Evolutionary conservation across 2,888 invertebrate species (phyloP).

Genomic region (Odontocerum albicorne): DNA sequence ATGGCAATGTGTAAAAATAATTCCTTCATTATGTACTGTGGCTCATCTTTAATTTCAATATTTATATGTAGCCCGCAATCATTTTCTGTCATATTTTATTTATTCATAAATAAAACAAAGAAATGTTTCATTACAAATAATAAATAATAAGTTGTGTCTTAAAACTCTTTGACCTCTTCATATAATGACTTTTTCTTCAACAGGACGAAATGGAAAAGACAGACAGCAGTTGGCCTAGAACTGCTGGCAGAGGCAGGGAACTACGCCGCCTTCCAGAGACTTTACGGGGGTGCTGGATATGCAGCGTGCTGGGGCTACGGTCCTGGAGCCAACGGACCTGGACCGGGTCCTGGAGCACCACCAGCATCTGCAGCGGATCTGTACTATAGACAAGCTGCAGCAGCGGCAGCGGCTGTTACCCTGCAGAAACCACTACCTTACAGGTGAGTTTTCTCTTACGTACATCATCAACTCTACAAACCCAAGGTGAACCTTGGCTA

Average conservation of each 20-base stretch:
- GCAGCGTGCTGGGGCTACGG: conserved; percentile 65
- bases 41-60: too few species aligned
- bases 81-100: too few species aligned
- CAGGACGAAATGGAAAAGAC: conserved; percentile 99
- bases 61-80: too few species aligned
- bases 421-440: conserved; percentile 89
- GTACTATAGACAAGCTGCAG: conserved; percentile 82
- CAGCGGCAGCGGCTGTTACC: conserved; percentile 70
- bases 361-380: conserved; percentile 73
- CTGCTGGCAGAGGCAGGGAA: conserved; percentile 96
- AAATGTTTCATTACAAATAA: too few species aligned
- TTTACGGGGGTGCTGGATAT: conserved; percentile 80
- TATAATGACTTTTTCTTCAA: conserved; percentile 37
- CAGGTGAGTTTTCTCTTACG: conserved; percentile 53
- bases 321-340: conserved; percentile 67
- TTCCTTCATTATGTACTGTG: too few species aligned
- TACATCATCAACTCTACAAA: too few species aligned
- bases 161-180: too few species aligned
- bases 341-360: conserved; percentile 57
- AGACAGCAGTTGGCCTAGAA: conserved; percentile 96
- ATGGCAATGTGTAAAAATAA: too few species aligned
- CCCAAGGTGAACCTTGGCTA: too few species aligned
- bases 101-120: too few species aligned
- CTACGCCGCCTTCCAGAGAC: conserved; percentile 96
- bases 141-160: too few species aligned